A percentile compares a stretch with the other conserved stretches of the same genome.
phyloP scores from a whole-genome alignment of 2,113 vertebrate species.

The Scatophagus argus region DNA sequence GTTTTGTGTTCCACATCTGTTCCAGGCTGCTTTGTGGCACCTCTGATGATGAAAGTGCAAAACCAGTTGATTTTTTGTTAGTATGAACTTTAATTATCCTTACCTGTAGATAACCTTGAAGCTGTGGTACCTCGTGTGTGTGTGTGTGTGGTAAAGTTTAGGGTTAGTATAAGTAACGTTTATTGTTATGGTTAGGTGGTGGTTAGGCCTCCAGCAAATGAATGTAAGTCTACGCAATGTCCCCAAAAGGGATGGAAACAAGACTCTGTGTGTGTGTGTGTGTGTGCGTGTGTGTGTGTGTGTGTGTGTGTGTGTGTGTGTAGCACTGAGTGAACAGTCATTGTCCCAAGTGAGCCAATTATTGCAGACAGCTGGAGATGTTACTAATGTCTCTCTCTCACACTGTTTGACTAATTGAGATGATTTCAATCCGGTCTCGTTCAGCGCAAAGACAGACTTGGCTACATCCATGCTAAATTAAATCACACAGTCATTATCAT shows the following conservation, averaged over 20 bases:
- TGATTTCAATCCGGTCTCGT: slow-evolving; percentile 15
- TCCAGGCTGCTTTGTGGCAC: background rate
- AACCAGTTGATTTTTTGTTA: background rate
- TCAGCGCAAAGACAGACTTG: slow-evolving; percentile 12
- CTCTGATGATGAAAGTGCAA: background rate
- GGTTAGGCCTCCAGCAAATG: no score
- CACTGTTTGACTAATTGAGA: slow-evolving; percentile 36
- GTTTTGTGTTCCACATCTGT: slow-evolving; percentile 20
- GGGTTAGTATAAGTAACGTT: no score
- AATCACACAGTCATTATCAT: slow-evolving; percentile 16
- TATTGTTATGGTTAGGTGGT: no score
- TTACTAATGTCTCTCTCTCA: slow-evolving; percentile 11
- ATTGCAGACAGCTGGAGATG: slow-evolving; percentile 34
- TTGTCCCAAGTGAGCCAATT: slow-evolving; percentile 50
- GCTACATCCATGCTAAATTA: slow-evolving; percentile 32
- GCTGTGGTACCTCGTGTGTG: slow-evolving; percentile 32
- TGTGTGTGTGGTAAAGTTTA: no score
- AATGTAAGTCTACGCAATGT: no score
- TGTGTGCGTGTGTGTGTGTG: slow-evolving; percentile 4
- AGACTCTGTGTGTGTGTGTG: background rate
- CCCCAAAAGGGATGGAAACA: no score
- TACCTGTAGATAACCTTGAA: slow-evolving; percentile 5
- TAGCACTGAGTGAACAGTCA: background rate
- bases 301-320: slow-evolving; percentile 16
- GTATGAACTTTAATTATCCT: background rate